These are phyloP conservation scores for Gasteruption jaculator DNA, from an alignment of 2,888 invertebrate genomes.

Conservation along the genomic window DNA sequence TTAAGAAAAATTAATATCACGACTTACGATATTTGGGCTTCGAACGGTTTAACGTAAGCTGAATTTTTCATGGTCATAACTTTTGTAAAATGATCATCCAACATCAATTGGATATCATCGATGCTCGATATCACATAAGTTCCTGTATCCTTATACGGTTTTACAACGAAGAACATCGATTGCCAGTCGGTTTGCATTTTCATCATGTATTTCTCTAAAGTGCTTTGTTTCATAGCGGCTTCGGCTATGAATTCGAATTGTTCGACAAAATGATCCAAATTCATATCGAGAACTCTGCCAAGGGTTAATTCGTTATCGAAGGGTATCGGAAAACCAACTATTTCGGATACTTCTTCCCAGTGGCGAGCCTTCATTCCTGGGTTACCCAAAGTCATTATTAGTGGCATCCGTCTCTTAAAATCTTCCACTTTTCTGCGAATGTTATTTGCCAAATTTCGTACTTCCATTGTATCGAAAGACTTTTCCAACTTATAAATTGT, in stretches of 20 bases:
- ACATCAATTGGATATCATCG: conserved; percentile 87
- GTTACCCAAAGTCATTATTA: conserved; percentile 88
- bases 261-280: conserved; percentile 76
- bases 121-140: conserved; percentile 84
- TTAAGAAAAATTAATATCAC: background rate
- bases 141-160: conserved; percentile 83
- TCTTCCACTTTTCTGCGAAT: conserved; percentile 75
- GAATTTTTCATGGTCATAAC: conserved; percentile 97
- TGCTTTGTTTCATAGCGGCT: conserved; percentile 92
- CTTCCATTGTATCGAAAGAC: conserved; percentile 72
- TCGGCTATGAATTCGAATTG: conserved; percentile 90
- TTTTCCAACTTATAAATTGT: conserved; percentile 88
- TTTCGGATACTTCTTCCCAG: conserved; percentile 91
- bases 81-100: conserved; percentile 95
- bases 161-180: conserved; percentile 69
- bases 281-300: conserved; percentile 80
- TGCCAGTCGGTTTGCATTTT: conserved; percentile 93
- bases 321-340: conserved; percentile 83
- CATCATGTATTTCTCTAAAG: conserved; percentile 78
- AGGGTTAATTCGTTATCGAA: conserved; percentile 79
- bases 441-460: conserved; percentile 65
- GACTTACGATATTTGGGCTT: conserved; percentile 69
- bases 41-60: conserved; percentile 93
- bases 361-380: conserved; percentile 89
- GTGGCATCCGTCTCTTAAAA: conserved; percentile 80